Conservation (phyloP, 2,888 invertebrate genomes). For the Heteromurus nitidus region DNA sequence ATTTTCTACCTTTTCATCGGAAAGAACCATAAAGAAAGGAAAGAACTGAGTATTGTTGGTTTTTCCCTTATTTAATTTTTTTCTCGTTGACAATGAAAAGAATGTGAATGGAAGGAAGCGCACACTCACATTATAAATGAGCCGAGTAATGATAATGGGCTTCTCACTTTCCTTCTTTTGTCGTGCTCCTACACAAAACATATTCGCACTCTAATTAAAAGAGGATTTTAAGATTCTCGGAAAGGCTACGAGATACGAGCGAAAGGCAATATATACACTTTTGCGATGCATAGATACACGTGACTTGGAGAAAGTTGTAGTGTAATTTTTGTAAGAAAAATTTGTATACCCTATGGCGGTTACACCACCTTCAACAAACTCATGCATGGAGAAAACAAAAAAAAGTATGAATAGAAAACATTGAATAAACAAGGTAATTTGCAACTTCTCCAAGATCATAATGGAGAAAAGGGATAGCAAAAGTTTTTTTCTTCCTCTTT, state of each 20-base stretch:
- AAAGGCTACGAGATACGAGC: background rate
- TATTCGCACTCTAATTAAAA: conserved; percentile 28
- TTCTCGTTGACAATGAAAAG: background rate
- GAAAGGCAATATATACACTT: background rate
- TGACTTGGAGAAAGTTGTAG: background rate
- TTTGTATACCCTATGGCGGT: background rate
- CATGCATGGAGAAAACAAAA: too few species aligned
- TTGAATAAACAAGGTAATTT: conserved; percentile 15
- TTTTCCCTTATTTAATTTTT: conserved; percentile 9
- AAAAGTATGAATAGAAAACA: conserved; percentile 3
- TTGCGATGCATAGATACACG: background rate
- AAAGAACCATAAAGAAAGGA: background rate
- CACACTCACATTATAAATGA: conserved; percentile 41
- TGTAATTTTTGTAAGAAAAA: background rate
- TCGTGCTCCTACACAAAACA: conserved; percentile 7
- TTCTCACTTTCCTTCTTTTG: conserved; percentile 17
- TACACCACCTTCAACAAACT: background rate
- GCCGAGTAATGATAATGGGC: conserved; percentile 35
- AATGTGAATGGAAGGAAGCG: conserved; percentile 19
- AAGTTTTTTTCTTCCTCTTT: background rate
- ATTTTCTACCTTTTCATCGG: background rate
- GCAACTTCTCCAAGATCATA: background rate
- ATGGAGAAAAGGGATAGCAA: background rate
- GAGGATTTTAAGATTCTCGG: too few species aligned
- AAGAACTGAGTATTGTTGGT: background rate